These are phyloP conservation scores for Diadromus collaris DNA, from an alignment of 2,888 invertebrate genomes.

Conservation along the genomic window DNA sequence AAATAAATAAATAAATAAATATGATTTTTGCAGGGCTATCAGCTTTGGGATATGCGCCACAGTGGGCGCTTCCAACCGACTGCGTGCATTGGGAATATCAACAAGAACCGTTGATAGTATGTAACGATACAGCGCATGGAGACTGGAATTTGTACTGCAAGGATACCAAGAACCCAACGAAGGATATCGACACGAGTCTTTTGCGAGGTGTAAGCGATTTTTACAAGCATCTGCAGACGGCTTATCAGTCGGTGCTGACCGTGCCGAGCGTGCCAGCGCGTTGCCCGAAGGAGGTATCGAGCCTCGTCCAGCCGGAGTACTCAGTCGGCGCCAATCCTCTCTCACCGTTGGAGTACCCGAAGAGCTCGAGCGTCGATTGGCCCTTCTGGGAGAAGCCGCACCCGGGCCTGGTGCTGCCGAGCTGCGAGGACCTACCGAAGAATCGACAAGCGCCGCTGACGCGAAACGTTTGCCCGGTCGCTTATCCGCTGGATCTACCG, in stretches of 20 bases:
- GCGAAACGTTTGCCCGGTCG: background rate
- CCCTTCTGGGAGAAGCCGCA: slow-evolving; percentile 40
- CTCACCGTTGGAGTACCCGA: slow-evolving; percentile 30
- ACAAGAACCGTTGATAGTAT: slow-evolving; percentile 73
- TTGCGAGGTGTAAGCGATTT: slow-evolving; percentile 50
- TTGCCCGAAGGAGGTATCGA: slow-evolving; percentile 5
- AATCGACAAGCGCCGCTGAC: background rate
- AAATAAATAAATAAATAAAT: background rate
- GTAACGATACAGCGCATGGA: slow-evolving; percentile 58
- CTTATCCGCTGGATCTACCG: slow-evolving; percentile 30
- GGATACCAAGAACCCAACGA: slow-evolving; percentile 43
- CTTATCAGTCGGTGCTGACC: slow-evolving; percentile 35
- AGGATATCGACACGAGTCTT: slow-evolving; percentile 51
- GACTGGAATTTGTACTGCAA: slow-evolving; percentile 55
- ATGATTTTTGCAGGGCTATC: slow-evolving; percentile 68
- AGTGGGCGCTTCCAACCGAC: slow-evolving; percentile 76
- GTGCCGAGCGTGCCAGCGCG: slow-evolving; percentile 19
- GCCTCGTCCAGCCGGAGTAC: slow-evolving; percentile 7
- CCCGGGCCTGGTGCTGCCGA: slow-evolving; percentile 39
- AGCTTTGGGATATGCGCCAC: slow-evolving; percentile 73
- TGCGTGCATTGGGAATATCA: slow-evolving; percentile 71
- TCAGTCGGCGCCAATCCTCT: background rate
- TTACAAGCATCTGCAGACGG: slow-evolving; percentile 55
- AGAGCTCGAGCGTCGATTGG: slow-evolving; percentile 31
- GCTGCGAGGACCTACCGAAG: slow-evolving; percentile 26